A percentile compares a stretch with the other conserved stretches of the same genome.
Conservation (phyloP, 2,797 vertebrate species). For the Melanotaenia parkinsoni region DNA sequence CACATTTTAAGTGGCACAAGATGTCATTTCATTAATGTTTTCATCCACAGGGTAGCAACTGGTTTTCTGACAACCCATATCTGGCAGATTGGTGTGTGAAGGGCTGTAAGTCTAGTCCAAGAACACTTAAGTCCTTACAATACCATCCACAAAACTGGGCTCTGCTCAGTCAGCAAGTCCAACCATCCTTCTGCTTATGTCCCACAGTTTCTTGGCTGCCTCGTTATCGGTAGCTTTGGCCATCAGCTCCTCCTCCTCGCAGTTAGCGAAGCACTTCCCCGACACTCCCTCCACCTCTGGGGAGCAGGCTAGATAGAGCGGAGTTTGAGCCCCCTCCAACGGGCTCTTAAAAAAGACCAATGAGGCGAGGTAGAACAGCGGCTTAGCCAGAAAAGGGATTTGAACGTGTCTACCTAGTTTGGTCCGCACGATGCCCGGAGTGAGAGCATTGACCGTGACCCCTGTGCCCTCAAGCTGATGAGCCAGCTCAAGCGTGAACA, state of each 20-base stretch:
- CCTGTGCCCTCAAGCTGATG: constrained; percentile 86
- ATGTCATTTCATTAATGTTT: constrained; percentile 29
- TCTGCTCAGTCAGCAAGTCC: constrained; percentile 83
- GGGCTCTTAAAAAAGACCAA: constrained; percentile 93
- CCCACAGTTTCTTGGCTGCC: constrained; percentile 91
- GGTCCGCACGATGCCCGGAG: constrained; percentile 93
- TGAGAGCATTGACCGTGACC: constrained; percentile 90
- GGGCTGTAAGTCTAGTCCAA: constrained; percentile 23
- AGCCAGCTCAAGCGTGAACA: constrained; percentile 90
- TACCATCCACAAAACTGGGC: constrained; percentile 15
- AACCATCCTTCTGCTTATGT: constrained; percentile 92
- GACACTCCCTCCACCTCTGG: constrained; percentile 89
- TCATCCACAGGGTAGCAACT: constrained; percentile 11
- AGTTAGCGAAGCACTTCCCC: constrained; percentile 93
- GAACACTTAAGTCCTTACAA: constrained; percentile 19
- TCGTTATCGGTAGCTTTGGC: constrained; percentile 88
- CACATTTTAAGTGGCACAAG: constrained; percentile 39
- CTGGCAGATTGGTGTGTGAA: constrained; percentile 1
- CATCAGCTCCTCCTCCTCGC: constrained; percentile 88
- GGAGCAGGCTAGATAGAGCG: constrained; percentile 90
- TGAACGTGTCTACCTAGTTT: constrained; percentile 89
- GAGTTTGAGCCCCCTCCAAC: constrained; percentile 91
- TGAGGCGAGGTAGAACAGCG: constrained; percentile 88
- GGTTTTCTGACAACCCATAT: constrained; percentile 13
- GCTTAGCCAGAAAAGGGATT: constrained; percentile 89